Conservation (phyloP, 2,888 invertebrate species). For the Andrena camellia region DNA sequence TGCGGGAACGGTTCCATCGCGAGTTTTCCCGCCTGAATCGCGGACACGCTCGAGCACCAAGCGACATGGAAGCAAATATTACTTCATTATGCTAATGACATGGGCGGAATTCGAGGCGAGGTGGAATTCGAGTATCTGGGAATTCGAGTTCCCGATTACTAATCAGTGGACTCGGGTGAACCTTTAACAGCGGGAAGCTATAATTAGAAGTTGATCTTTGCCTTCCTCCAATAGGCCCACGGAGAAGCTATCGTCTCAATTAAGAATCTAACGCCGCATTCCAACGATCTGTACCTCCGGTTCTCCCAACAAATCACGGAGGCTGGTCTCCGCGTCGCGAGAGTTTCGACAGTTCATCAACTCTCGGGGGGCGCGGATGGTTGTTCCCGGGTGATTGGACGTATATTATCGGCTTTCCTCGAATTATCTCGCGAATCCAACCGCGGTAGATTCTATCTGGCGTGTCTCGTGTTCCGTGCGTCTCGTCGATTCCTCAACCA, state of each 20-base stretch:
- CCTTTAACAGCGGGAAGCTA: slow-evolving; percentile 12
- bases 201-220: slow-evolving; percentile 13
- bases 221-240: background rate
- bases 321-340: background rate
- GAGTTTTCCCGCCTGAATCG: background rate
- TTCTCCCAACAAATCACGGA: background rate
- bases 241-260: slow-evolving; percentile 10
- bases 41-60: background rate
- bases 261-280: slow-evolving; percentile 4
- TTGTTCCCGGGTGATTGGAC: slow-evolving; percentile 1
- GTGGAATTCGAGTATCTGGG: slow-evolving; percentile 16
- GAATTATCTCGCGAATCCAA: slow-evolving; percentile 45
- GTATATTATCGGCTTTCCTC: slow-evolving; percentile 53
- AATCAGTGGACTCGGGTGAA: slow-evolving; percentile 7
- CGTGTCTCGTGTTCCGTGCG: slow-evolving; percentile 55
- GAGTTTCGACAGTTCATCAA: slow-evolving; percentile 22
- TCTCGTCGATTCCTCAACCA: slow-evolving; percentile 53
- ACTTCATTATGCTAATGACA: slow-evolving; percentile 27
- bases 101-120: slow-evolving; percentile 15
- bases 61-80: slow-evolving; percentile 28
- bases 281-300: background rate
- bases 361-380: background rate
- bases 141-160: slow-evolving; percentile 29
- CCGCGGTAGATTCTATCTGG: slow-evolving; percentile 47
- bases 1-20: background rate